Evolutionary conservation across 1,140 invertebrate genomes (phyloP), one percentile per base, ranked within the genome.

Genomic region (Drosophila orena): DNA sequence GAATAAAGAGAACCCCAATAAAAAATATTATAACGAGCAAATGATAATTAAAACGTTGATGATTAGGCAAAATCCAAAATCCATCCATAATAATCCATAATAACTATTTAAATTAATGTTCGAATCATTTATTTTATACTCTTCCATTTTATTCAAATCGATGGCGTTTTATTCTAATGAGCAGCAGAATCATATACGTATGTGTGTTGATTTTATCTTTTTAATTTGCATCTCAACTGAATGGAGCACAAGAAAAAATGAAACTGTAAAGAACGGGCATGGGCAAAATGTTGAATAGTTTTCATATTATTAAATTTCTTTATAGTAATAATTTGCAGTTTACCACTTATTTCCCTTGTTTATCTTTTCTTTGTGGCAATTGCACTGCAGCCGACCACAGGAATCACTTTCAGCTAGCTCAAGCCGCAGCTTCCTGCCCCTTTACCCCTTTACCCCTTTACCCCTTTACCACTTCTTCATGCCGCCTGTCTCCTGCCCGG

Each of bases 321-420:
- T 14, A 35, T 59, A 20, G 20, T 24, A 35, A 62, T 59, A 62
- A 60, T 59, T 64, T 60, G 56, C 20, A 35, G 40, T 64, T 60
- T 60, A 35, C 60, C 55, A 59, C 60, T 44, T 44, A 60, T 64
- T 64, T 64, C 56, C 60, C 58, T 64, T 64, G 55, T 60, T 64
- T 64, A 43, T 64, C 56, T 64, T 69, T 77, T 47, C 30, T 53
- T 40, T 55, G 14, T 37, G 40, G 49, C 38, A 68, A 43, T 44
- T 44, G 55, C 55, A 77, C 50, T 66, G 40, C 61, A 6, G 57
- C 59, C 59, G 37, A 80, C 77, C 77, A 40, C 79, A 81, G 54
- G 38, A 62, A 76, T 49, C 47, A 58, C 47, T 60, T 54, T 71
- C 68, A 58, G 53, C 64, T 43, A 53, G 37, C 62, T 53, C 35